These are phyloP conservation scores for Augochlorella aurata DNA, from an alignment of 2,888 invertebrate species.

Conservation along the genomic window DNA sequence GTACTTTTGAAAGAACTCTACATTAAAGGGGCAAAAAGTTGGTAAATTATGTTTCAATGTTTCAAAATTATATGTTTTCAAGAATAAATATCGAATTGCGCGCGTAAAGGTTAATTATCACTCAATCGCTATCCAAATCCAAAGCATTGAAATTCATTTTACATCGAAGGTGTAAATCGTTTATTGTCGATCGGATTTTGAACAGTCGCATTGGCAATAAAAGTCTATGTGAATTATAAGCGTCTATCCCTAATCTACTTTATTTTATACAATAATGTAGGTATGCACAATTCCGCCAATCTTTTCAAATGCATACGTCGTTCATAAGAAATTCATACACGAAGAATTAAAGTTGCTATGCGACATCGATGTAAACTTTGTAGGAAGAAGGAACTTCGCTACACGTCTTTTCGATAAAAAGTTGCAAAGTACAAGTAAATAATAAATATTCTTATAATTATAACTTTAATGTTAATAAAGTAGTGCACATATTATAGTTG, in stretches of 20 bases:
- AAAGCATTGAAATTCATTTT: background rate
- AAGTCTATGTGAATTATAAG: background rate
- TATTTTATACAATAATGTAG: background rate
- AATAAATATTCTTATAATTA: background rate
- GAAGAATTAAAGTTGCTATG: background rate
- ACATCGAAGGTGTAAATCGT: background rate
- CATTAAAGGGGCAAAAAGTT: too few relatives aligned
- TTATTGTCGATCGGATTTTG: background rate
- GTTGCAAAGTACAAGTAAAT: background rate
- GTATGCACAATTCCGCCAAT: background rate
- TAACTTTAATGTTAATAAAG: background rate
- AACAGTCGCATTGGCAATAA: background rate
- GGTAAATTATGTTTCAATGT: too few relatives aligned
- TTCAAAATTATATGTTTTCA: too few relatives aligned
- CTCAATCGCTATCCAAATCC: too few relatives aligned
- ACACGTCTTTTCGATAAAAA: too few relatives aligned
- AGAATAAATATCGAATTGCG: background rate
- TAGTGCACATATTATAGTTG: too few relatives aligned
- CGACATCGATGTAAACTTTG: background rate
- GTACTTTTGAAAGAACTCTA: too few relatives aligned
- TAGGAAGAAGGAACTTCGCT: background rate
- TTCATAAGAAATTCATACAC: background rate
- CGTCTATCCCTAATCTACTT: background rate
- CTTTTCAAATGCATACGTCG: background rate
- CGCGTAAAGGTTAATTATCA: background rate